Percentiles rank a stretch among this genome's conserved stretches.
Evolutionary conservation across 2,113 vertebrate species (phyloP).

Genomic region (Orthochromis indermauri): DNA sequence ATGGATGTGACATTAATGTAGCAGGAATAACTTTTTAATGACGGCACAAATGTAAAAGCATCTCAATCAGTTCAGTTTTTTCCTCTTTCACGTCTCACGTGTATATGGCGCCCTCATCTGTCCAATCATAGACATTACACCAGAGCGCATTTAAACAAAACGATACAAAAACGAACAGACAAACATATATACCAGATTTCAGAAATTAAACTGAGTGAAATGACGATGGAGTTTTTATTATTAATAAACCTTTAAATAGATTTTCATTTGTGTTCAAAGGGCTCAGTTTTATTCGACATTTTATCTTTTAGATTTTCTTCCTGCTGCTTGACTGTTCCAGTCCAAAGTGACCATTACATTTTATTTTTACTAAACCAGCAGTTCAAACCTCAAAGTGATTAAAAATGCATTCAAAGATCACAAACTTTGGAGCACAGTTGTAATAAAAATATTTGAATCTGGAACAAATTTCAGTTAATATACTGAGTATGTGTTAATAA

Average conservation of each 20-base stretch:
- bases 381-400: neutral
- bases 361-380: neutral
- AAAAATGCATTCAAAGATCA: neutral
- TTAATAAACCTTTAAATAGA: neutral
- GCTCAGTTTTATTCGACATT: neutral
- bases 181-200: fast-evolving
- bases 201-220: neutral
- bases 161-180: fast-evolving
- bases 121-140: neutral
- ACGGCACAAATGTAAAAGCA: neutral
- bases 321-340: neutral
- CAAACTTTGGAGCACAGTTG: neutral
- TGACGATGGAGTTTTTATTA: neutral
- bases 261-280: neutral
- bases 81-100: neutral
- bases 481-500: neutral
- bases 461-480: neutral
- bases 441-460: neutral
- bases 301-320: neutral
- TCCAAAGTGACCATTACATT: neutral
- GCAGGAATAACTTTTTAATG: neutral
- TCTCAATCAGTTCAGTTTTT: fast-evolving
- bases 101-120: slow-evolving; percentile 11
- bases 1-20: neutral
- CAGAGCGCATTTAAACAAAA: neutral